Percentiles rank a stretch among this genome's conserved stretches.
These are phyloP conservation scores for Caenorhabditis imperialis DNA, from an alignment of 2,888 invertebrate species.

Conservation along the genomic window DNA sequence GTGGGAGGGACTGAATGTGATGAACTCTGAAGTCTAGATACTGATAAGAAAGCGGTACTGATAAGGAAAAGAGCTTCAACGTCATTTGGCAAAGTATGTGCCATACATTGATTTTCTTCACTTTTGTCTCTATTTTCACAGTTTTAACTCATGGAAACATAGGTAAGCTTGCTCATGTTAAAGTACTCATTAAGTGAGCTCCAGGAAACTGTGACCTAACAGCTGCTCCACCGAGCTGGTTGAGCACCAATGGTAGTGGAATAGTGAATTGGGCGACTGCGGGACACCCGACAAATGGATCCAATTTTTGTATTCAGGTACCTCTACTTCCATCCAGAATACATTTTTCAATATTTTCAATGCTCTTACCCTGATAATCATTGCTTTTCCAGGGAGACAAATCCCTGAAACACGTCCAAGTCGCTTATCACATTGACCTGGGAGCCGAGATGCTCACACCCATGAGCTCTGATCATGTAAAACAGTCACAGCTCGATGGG, in stretches of 20 bases:
- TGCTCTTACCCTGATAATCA: no score
- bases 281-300: slow-evolving; percentile 41
- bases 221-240: slow-evolving; percentile 44
- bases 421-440: slow-evolving; percentile 60
- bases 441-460: background rate
- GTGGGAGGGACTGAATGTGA: no score
- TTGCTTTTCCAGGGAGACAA: slow-evolving; percentile 48
- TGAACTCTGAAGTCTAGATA: no score
- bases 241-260: slow-evolving; percentile 55
- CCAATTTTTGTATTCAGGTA: slow-evolving; percentile 57
- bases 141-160: slow-evolving; percentile 2
- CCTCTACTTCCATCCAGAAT: background rate
- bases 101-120: background rate
- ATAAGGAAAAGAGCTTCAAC: no score
- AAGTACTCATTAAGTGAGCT: background rate
- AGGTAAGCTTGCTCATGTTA: background rate
- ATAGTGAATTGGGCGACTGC: slow-evolving; percentile 55
- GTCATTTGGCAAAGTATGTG: no score
- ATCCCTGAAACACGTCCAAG: slow-evolving; percentile 28
- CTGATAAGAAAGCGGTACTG: slow-evolving; percentile 3
- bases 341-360: no score
- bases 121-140: background rate
- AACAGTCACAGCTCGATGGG: background rate
- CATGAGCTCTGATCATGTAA: background rate
- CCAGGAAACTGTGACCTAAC: slow-evolving; percentile 47